These are phyloP conservation scores for Polyommatus iphigenia DNA, from an alignment of 2,888 invertebrate genomes.

Conservation along the genomic window DNA sequence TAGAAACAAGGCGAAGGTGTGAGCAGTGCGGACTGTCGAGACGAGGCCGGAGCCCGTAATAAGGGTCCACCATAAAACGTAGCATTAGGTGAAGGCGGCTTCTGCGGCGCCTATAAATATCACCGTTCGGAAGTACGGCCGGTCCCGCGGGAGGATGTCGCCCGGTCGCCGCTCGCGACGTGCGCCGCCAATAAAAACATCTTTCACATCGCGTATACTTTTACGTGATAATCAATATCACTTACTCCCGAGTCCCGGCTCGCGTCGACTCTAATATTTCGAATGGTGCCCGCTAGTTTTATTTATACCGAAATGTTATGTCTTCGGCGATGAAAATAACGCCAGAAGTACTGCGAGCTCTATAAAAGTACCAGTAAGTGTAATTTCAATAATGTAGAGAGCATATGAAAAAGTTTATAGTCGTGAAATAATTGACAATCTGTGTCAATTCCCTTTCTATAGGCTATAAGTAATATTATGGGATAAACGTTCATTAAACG, in stretches of 20 bases:
- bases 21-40: slow-evolving; percentile 27
- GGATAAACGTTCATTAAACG: slow-evolving; percentile 45
- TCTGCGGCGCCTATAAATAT: slow-evolving; percentile 79
- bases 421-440: background rate
- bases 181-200: slow-evolving; percentile 76
- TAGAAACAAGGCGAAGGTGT: slow-evolving; percentile 30
- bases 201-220: slow-evolving; percentile 60
- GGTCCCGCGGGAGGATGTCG: slow-evolving; percentile 75
- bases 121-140: slow-evolving; percentile 77
- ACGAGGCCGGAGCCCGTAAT: slow-evolving; percentile 73
- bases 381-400: background rate
- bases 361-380: background rate
- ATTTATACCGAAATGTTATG: slow-evolving; percentile 43
- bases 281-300: slow-evolving; percentile 56
- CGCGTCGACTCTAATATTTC: slow-evolving; percentile 53
- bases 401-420: background rate
- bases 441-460: background rate
- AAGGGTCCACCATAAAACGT: slow-evolving; percentile 78
- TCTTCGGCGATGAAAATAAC: background rate
- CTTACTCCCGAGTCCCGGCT: slow-evolving; percentile 44
- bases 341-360: background rate
- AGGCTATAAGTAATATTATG: background rate
- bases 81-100: slow-evolving; percentile 79
- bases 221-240: slow-evolving; percentile 63
- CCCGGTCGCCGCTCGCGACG: slow-evolving; percentile 67